Base-by-base conservation (phyloP, 2,888 invertebrate genomes). In the Rhamnusium bicolor region DNA sequence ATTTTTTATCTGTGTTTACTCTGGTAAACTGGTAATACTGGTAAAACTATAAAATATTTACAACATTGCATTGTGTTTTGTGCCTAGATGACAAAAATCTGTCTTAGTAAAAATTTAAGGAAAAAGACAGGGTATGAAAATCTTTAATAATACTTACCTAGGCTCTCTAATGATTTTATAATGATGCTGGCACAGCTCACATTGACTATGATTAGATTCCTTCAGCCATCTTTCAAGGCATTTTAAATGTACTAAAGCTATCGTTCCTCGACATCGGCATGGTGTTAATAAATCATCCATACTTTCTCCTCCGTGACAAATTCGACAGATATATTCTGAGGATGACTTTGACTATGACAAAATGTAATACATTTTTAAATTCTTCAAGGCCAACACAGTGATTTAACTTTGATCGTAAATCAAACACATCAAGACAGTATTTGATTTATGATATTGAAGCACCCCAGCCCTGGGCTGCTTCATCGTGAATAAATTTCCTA, bases 181-280 rank as follows among this genome's bases (percentile, higher is more conserved):
- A 72, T 88, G 87, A 81, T 90, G 90, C 72, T 89, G 87, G 84
- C 92, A 92, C 24, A 92, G 85, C 84, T 92, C 92, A 83, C 92
- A 92, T 32, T 84, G 83, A 72, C 89, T 90, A 63, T 87, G 86
- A 19, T 89, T 89, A 1, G 90, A 90, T 81, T 90, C 90, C 53
- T 89, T 89, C 2, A 92, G 86, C 91, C 91, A 92, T 56, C 87
- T 86, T 82, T 91, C 91, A 71, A 92, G 84, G 80, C 92, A 92
- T 51, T 89, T 88, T 16, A 90, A 81, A 84, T 91, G 91, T n/a
- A 90, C 89, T 69, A 90, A 82, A 10, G 91, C 91, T 79, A 91
- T 88, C 0, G 90, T 89, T 3, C 91, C 91, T 77, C 88, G 85
- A 83, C 91, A 91, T 72, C 87, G 83, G 80, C 91, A 91, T 0